Percentiles rank a stretch among this genome's conserved stretches.
Conservation (phyloP, 2,797 vertebrate genomes). For the Crocidura indochinensis region DNA sequence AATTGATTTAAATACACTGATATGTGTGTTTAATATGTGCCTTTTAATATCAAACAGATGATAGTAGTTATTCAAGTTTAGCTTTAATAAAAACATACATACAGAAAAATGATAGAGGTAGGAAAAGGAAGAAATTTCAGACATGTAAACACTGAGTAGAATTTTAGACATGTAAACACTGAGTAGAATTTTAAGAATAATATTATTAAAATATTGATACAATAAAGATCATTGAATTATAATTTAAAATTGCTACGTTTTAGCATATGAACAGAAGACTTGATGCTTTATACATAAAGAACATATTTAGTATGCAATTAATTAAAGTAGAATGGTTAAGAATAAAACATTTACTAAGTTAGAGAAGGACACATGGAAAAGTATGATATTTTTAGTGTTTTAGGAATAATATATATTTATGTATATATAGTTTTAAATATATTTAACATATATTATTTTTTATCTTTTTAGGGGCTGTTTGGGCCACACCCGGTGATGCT, state of each 20-base stretch:
- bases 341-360: background rate
- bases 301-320: background rate
- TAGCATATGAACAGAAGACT: too few relatives aligned
- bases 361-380: background rate
- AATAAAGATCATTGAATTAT: background rate
- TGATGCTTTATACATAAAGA: too few relatives aligned
- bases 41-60: background rate
- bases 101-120: too few relatives aligned
- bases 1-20: background rate
- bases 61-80: background rate
- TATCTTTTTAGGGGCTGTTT: too few relatives aligned
- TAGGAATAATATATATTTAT: background rate
- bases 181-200: too few relatives aligned
- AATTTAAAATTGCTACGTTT: background rate
- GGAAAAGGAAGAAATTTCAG: background rate
- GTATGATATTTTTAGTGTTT: background rate
- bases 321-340: slow-evolving; percentile 17
- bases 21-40: background rate
- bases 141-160: background rate
- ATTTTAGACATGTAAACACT: too few relatives aligned
- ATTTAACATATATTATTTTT: background rate
- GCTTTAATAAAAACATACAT: background rate
- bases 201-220: background rate
- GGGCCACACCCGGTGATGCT: too few relatives aligned
- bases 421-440: background rate